Base-by-base conservation (phyloP, 2,888 invertebrate species). In the Gymnosoma rotundatum region DNA sequence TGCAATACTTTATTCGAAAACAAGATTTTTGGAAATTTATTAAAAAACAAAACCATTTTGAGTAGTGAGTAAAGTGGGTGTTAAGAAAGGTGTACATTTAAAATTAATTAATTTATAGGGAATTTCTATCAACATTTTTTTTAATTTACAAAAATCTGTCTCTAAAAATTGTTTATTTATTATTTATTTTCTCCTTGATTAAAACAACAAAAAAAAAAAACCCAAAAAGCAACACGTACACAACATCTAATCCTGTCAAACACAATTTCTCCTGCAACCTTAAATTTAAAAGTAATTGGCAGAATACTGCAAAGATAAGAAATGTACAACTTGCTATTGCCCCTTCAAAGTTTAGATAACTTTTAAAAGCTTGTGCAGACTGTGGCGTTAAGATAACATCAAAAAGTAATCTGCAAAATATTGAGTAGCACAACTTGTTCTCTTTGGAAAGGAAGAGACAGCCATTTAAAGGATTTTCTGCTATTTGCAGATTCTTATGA, bases 221-320 rank as follows among this genome's bases (percentile, higher is more conserved):
- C 36, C 18, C 21, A 45, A 42, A 67, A 67, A 73, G 79, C 73
- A 79, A 79, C 79, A 79, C 67, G 79, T 79, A 67, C 20, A 32
- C 72, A 79, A 72, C 73, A 80, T 74, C 67, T 42, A 18, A 3
- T 18, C 74, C 69, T 81, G 50, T 63, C 42, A 70, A 38, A 58
- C 58, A 58, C 3, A 38, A 61, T n/a, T 80, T 81, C 84, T 61
- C 84, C 83, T 83, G 67, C 64, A 78, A 83, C 79, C 60, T 56
- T 58, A 18, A 45, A 36, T 2, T 52, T 0, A 64, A 50, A 58
- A 58, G 25, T 20, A 32, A n/a, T 54, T 56, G 7, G 14, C 21
- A 32, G 18, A 64, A 21, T 25, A 66, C 76, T 81, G 67, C 56
- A 36, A 32, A 78, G 20, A 58, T 69, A 74, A 32, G 32, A 32